A percentile compares a stretch with the other conserved stretches of the same genome.
These are phyloP conservation scores for Hoplias malabaricus DNA, from an alignment of 2,113 vertebrate genomes.

Conservation along the genomic window DNA sequence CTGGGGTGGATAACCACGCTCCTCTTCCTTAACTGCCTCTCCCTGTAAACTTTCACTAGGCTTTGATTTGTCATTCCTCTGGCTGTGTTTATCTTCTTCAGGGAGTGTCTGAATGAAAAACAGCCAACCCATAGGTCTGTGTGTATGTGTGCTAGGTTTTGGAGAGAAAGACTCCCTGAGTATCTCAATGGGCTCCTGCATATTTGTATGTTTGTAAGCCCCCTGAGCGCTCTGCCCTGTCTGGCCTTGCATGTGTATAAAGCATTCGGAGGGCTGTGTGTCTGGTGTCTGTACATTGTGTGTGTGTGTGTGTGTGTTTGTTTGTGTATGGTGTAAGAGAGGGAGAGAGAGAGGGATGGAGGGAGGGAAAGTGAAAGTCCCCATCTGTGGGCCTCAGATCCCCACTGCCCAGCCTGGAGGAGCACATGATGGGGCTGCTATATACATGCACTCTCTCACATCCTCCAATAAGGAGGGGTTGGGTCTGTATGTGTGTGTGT, in stretches of 20 bases:
- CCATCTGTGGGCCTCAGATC: conserved; percentile 28
- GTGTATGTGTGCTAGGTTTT: neutral
- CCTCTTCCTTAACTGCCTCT: neutral
- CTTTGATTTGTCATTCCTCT: conserved; percentile 12
- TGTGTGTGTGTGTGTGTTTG: conserved; percentile 17
- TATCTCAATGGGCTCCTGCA: neutral
- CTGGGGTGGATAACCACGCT: neutral
- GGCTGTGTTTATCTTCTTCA: conserved; percentile 14
- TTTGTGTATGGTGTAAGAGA: no score
- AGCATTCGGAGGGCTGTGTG: neutral
- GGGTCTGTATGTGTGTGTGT: no score
- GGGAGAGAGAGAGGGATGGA: no score
- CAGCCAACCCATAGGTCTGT: conserved; percentile 23
- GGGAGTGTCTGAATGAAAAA: conserved; percentile 10
- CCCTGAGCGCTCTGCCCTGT: conserved; percentile 14
- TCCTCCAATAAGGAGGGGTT: conserved; percentile 22
- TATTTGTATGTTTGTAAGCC: conserved; percentile 8
- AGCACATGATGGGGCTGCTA: conserved; percentile 9
- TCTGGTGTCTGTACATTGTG: neutral
- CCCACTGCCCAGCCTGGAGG: conserved; percentile 12
- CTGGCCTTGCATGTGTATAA: conserved; percentile 17
- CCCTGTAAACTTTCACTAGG: neutral
- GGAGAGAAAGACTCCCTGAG: conserved; percentile 18
- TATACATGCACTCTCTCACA: conserved; percentile 11
- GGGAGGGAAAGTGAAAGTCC: neutral